Evolutionary conservation across 2,797 vertebrate genomes (phyloP), one percentile per base, ranked within the genome.

Genomic region (Phrynocephalus guinanensis): DNA sequence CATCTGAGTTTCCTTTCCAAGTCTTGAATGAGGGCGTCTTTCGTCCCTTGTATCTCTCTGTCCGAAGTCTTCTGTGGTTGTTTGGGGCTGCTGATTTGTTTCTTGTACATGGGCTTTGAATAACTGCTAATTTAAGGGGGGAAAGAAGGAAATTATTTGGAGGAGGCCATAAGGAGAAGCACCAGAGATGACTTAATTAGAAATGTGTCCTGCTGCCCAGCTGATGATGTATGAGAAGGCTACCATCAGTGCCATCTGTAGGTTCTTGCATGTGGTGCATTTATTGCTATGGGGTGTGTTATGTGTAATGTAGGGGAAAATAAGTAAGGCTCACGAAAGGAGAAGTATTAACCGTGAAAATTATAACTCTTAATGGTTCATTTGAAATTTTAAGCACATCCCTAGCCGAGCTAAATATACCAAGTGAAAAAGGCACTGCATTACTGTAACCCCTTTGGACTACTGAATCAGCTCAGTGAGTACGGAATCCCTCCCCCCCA

Each of bases 11-110:
- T 99, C 96, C 98, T 98, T 85, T 99, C 98, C 95, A 99, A 95
- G 91, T 99, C 98, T 93, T 99, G 98, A 87, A 99, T 99, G 72
- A 99, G 97, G 30, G 98, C 98, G 79, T 99, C 98, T 95, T 99
- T 99, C 77, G 98, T 98, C 93, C 98, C 98, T 97, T 98, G 97
- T 88, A 99, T 99, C 93, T 99, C 98, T 82, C 97, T 98, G 89
- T 99, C 98, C 89, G 98, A 98, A 91, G 97, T 96, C 92, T 96
- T 97, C 86, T 97, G 96, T 86, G 95, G 96, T 33, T 97, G 96
- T 79, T 96, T 95, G 96, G 96, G 80, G 95, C 96, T 88, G 95
- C 97, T 88, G 96, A 96, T 80, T 97, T 95, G 94, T 90, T 97
- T 95, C 94, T 97, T 98, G 89, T 98, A 95, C 89, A 97, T 97